phyloP scores from a whole-genome alignment of 2,888 invertebrate genomes.

The Apamea sordens region DNA sequence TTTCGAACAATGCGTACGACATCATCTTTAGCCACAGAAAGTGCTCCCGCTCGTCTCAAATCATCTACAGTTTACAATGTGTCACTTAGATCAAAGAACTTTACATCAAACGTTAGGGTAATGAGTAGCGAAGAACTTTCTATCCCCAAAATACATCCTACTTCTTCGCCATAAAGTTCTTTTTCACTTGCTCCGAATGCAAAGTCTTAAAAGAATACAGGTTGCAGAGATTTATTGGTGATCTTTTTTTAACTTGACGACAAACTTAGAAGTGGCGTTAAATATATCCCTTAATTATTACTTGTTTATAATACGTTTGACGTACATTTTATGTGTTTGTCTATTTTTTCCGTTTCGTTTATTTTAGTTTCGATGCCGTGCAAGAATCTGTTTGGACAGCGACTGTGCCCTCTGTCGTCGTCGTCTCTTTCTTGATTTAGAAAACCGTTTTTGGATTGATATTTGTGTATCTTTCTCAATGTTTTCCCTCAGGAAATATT shows the following conservation, averaged over 20 bases:
- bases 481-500: slow-evolving; percentile 47
- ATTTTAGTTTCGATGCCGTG: slow-evolving; percentile 65
- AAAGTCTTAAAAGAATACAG: slow-evolving; percentile 67
- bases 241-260: slow-evolving; percentile 83
- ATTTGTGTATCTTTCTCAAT: slow-evolving; percentile 48
- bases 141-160: slow-evolving; percentile 66
- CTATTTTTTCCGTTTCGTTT: slow-evolving; percentile 70
- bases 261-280: slow-evolving; percentile 80
- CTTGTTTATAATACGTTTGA: slow-evolving; percentile 79
- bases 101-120: slow-evolving; percentile 84
- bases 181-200: slow-evolving; percentile 67
- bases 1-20: slow-evolving; percentile 75
- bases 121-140: slow-evolving; percentile 75
- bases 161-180: slow-evolving; percentile 66
- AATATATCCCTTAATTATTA: slow-evolving; percentile 78
- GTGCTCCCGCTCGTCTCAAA: slow-evolving; percentile 81
- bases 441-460: slow-evolving; percentile 56
- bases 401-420: slow-evolving; percentile 28
- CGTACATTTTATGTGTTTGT: slow-evolving; percentile 72
- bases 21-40: slow-evolving; percentile 76
- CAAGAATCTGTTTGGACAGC: slow-evolving; percentile 64
- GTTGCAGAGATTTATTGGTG: slow-evolving; percentile 69
- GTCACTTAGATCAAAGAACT: slow-evolving; percentile 87
- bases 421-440: slow-evolving; percentile 39
- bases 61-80: slow-evolving; percentile 87